phyloP scores from a whole-genome alignment of 2,113 vertebrate species.

The Sinocyclocheilus anophthalmus region DNA sequence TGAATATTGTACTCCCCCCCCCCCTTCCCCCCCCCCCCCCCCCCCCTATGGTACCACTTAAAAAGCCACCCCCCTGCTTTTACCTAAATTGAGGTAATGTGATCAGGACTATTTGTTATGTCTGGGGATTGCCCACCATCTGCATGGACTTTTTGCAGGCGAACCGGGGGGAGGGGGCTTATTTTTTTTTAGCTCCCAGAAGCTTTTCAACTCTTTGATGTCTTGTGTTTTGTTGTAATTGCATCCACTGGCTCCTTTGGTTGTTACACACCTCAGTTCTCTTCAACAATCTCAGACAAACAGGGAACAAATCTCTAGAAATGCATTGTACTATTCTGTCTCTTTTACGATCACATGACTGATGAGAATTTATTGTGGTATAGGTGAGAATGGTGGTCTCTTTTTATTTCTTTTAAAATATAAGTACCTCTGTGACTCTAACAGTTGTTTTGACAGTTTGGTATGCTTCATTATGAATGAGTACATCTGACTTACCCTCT shows the following conservation, averaged over 20 bases:
- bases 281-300: background rate
- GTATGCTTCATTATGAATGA: slow-evolving; percentile 36
- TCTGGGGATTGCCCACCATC: slow-evolving; percentile 39
- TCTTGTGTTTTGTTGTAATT: slow-evolving; percentile 54
- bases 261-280: slow-evolving; percentile 6
- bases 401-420: background rate
- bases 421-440: slow-evolving; percentile 12
- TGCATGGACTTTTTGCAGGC: background rate
- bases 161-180: too few species aligned
- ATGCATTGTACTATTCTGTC: background rate
- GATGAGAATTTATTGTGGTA: background rate
- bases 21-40: too few species aligned
- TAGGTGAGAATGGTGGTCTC: background rate
- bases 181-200: slow-evolving; percentile 8
- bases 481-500: background rate
- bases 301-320: background rate
- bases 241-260: slow-evolving; percentile 48
- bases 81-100: slow-evolving; percentile 11
- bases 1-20: background rate
- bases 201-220: slow-evolving; percentile 49
- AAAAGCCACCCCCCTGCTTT: background rate
- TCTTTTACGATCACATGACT: background rate
- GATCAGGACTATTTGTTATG: slow-evolving; percentile 23
- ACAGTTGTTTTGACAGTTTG: slow-evolving; percentile 13
- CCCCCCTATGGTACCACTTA: slow-evolving; percentile 37